Percentiles rank a stretch among this genome's conserved stretches.
Conservation (phyloP, 2,113 vertebrate genomes). For the Anolis sagrei region DNA sequence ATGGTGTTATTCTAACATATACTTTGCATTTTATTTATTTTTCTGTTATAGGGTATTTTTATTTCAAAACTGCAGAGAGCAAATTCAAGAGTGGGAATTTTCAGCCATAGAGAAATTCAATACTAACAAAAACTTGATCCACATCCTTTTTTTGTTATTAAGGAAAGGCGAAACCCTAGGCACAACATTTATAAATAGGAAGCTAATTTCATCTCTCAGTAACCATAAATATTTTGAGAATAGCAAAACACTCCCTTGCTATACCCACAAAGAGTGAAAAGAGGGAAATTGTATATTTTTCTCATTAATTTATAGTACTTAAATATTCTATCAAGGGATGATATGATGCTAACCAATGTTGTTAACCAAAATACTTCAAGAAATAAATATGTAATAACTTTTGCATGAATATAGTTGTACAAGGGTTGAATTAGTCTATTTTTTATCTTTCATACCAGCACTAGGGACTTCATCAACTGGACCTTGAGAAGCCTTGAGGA, state of each 20-base stretch:
- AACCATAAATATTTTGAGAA: background rate
- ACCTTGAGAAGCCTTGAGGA: no score
- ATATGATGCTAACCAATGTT: background rate
- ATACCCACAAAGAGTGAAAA: background rate
- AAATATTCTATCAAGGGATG: constrained; percentile 1
- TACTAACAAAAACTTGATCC: no score
- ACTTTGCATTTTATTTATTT: background rate
- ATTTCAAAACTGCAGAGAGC: background rate
- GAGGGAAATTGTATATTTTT: background rate
- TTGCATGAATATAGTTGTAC: background rate
- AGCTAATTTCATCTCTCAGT: background rate
- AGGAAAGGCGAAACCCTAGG: background rate
- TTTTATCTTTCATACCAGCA: background rate
- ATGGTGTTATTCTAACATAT: background rate
- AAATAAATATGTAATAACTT: constrained; percentile 9
- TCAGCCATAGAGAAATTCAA: background rate
- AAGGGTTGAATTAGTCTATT: background rate
- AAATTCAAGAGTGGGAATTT: background rate
- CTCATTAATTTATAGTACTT: background rate
- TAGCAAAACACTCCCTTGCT: background rate
- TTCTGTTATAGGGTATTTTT: background rate
- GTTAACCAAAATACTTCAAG: constrained; percentile 16
- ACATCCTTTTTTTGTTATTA: background rate
- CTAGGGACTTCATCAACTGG: no score
- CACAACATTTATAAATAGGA: background rate